Evolutionary conservation across 2,113 vertebrate genomes (phyloP).

Genomic region (Cheirogaleus medius): DNA sequence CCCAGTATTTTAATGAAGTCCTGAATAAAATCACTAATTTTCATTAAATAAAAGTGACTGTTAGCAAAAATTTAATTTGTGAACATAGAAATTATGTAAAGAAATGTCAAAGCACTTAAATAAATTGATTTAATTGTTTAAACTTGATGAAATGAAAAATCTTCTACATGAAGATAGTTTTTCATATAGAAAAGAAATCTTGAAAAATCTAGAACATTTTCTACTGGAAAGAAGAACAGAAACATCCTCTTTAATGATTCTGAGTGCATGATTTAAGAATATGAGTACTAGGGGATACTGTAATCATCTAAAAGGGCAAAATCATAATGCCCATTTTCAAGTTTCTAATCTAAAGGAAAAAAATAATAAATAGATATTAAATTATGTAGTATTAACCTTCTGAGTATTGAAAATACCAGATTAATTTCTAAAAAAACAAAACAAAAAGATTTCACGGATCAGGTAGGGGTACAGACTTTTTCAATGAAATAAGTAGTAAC

Average conservation of each 20-base stretch:
- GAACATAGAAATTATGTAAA: conserved; percentile 26
- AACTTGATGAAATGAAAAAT: not conserved
- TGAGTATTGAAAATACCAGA: not conserved
- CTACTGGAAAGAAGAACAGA: not conserved
- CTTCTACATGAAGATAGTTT: not conserved
- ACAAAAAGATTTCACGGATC: not conserved
- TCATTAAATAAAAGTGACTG: conserved; percentile 25
- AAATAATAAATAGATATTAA: not conserved
- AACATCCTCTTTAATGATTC: not conserved
- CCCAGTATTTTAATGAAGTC: not conserved
- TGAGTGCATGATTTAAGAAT: not conserved
- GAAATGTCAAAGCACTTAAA: conserved; percentile 21
- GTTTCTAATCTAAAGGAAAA: conserved; percentile 12
- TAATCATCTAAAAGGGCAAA: not conserved
- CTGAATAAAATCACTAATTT: conserved; percentile 36
- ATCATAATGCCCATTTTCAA: not conserved
- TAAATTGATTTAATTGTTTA: not conserved
- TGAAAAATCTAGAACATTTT: conserved; percentile 27
- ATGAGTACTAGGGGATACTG: not conserved
- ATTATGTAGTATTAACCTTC: not conserved
- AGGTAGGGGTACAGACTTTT: not conserved
- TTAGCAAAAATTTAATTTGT: conserved; percentile 36
- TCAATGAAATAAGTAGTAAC: not conserved
- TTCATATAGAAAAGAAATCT: not conserved
- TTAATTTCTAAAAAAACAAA: not conserved